Percentiles rank a stretch among this genome's conserved stretches.
These are phyloP conservation scores for Salvelinus alpinus DNA, from an alignment of 2,113 vertebrate species.

Conservation along the genomic window DNA sequence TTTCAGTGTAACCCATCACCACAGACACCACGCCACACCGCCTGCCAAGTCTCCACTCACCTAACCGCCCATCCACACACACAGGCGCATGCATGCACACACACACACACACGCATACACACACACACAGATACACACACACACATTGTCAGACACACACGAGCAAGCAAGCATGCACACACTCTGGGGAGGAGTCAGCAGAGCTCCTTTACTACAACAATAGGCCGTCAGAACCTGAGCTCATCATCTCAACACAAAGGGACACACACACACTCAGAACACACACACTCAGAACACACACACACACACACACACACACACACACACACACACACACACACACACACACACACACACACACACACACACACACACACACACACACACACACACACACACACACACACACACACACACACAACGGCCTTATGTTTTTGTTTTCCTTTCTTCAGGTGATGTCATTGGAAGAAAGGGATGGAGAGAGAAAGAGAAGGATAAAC, in stretches of 20 bases:
- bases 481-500: constrained; percentile 23
- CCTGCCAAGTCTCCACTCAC: constrained; percentile 26
- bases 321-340: constrained; percentile 1
- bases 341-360: constrained; percentile 2
- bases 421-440: constrained; percentile 19
- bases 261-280: constrained; percentile 19
- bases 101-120: not conserved
- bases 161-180: too few species aligned
- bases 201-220: constrained; percentile 22
- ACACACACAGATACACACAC: too few species aligned
- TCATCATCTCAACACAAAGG: constrained; percentile 55
- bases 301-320: constrained; percentile 23
- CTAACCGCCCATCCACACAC: constrained; percentile 17
- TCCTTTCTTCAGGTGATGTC: constrained; percentile 34
- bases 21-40: constrained; percentile 24
- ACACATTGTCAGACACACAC: not conserved
- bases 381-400: constrained; percentile 1
- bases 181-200: too few species aligned
- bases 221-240: constrained; percentile 41
- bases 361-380: constrained; percentile 8
- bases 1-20: constrained; percentile 21
- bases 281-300: constrained; percentile 33
- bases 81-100: not conserved
- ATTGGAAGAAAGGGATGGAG: constrained; percentile 11
- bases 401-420: too few species aligned